Evolutionary conservation across 2,113 vertebrate species (phyloP).

Genomic region (Gymnorhina tibicen): DNA sequence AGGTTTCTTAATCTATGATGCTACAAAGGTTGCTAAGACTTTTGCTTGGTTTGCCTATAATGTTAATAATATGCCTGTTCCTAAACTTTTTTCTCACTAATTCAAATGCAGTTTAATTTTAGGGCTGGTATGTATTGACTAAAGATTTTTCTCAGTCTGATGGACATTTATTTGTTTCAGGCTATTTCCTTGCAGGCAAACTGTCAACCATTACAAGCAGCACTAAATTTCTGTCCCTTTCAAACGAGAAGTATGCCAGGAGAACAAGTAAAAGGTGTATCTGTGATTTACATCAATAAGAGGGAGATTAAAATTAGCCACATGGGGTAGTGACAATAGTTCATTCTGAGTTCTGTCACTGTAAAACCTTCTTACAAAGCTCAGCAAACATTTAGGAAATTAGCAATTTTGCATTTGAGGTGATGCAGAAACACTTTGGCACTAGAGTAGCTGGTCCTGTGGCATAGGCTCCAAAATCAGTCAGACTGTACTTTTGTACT

Average conservation of each 20-base stretch:
- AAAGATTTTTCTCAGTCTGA: not conserved
- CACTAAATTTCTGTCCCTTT: not conserved
- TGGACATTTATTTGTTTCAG: not conserved
- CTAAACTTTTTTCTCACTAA: not conserved
- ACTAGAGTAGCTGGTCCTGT: not conserved
- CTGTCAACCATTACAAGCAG: not conserved
- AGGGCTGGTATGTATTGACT: not conserved
- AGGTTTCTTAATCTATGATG: not conserved
- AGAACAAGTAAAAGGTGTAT: not conserved
- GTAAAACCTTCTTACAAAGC: not conserved
- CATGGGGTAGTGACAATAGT: not conserved
- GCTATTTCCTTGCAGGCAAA: not conserved
- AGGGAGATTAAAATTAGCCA: not conserved
- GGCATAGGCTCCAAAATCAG: not conserved
- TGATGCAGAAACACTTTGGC: not conserved
- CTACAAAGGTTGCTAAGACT: not conserved
- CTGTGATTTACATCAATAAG: not conserved
- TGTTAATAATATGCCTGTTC: not conserved
- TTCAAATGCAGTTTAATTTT: not conserved
- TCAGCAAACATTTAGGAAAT: not conserved
- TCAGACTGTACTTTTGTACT: not conserved
- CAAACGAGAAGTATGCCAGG: not conserved
- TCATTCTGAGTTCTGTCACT: not conserved
- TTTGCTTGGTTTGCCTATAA: not conserved
- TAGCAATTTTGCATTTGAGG: not conserved